A percentile compares a stretch with the other conserved stretches of the same genome.
Evolutionary conservation across 2,797 vertebrate genomes (phyloP).

Genomic region (Trachops cirrhosus): DNA sequence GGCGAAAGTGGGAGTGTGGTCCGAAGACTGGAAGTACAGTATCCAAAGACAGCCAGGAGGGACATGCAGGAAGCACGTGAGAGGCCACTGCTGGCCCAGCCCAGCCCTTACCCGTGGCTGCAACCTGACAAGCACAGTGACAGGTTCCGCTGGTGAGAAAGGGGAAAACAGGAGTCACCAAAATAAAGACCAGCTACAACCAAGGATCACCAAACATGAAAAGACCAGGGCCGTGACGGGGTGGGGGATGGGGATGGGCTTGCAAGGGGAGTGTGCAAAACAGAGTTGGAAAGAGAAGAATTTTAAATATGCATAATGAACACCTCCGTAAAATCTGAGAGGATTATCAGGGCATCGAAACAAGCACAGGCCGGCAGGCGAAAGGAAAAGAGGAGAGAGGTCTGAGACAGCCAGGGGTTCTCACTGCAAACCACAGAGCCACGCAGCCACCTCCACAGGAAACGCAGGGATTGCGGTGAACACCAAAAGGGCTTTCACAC

Average conservation of each 20-base stretch:
- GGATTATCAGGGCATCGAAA: background rate
- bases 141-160: background rate
- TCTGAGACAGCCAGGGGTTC: background rate
- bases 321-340: background rate
- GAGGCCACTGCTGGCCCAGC: background rate
- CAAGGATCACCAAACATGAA: accelerated
- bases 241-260: too few relatives aligned
- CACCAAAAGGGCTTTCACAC: background rate
- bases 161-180: background rate
- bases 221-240: background rate
- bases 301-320: background rate
- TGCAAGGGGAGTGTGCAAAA: background rate
- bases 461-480: background rate
- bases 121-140: background rate
- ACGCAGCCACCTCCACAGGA: background rate
- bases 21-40: background rate
- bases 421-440: background rate
- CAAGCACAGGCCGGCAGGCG: background rate
- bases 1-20: background rate
- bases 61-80: background rate
- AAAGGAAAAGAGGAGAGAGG: background rate
- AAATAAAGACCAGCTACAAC: background rate
- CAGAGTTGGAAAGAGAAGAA: background rate
- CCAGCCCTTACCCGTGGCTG: background rate
- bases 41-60: background rate